phyloP scores from a whole-genome alignment of 30 jellyfish, hydroid and myxozoan genomes.

The Aurelia aurita complex sp. Pacific region DNA sequence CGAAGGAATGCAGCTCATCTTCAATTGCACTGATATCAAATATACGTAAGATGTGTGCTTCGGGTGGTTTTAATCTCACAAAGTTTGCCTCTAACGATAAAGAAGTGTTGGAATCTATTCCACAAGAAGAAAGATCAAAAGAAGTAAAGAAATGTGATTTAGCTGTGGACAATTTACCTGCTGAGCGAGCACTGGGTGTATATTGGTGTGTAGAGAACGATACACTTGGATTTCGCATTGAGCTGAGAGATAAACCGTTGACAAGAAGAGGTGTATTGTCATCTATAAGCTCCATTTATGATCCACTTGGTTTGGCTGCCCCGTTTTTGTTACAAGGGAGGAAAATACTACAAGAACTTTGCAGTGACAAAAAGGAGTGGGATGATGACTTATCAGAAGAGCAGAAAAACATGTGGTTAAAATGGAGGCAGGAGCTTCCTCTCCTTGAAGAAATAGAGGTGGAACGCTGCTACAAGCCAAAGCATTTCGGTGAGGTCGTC shows the following conservation, averaged over 20 bases:
- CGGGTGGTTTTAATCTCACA: constrained; percentile 42
- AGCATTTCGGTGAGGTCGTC: background rate
- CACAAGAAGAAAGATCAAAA: too few relatives aligned
- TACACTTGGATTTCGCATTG: too few relatives aligned
- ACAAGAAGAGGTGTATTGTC: too few relatives aligned
- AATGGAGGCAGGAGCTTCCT: constrained; percentile 39
- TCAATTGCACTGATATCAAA: constrained; percentile 16
- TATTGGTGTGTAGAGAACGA: too few relatives aligned
- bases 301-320: constrained; percentile 62
- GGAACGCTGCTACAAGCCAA: background rate
- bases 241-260: too few relatives aligned
- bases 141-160: too few relatives aligned
- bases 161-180: too few relatives aligned
- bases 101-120: too few relatives aligned
- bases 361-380: constrained; percentile 43
- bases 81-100: constrained; percentile 15
- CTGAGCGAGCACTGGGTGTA: too few relatives aligned
- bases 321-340: constrained; percentile 52
- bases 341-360: constrained; percentile 24
- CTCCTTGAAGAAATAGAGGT: constrained; percentile 6
- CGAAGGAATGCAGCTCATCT: constrained; percentile 43
- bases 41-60: constrained; percentile 35
- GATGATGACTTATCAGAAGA: constrained; percentile 40
- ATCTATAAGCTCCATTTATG: too few relatives aligned
- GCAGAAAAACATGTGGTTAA: constrained; percentile 23